Conservation (phyloP, 2,113 vertebrate species). For the Nothoprocta perdicaria region DNA sequence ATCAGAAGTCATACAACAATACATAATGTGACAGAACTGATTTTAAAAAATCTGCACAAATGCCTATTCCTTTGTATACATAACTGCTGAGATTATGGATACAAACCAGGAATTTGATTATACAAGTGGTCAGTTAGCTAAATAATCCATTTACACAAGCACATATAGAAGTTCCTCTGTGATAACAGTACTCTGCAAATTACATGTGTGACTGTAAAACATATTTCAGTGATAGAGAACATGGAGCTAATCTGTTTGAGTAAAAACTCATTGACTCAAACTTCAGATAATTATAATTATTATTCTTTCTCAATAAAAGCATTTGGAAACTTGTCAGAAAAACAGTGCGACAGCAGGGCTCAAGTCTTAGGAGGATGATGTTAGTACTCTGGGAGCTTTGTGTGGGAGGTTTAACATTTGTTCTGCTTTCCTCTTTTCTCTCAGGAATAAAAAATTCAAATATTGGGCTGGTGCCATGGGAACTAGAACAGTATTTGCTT, state of each 20-base stretch:
- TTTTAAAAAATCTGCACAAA: background rate
- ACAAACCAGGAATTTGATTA: background rate
- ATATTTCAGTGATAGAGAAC: background rate
- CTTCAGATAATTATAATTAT: background rate
- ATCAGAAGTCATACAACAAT: background rate
- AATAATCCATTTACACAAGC: background rate
- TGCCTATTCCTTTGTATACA: background rate
- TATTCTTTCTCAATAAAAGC: constrained; percentile 6
- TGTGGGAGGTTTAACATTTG: constrained; percentile 61
- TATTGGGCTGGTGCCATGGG: constrained; percentile 59
- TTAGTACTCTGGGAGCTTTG: constrained; percentile 43
- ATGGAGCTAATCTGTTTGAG: background rate
- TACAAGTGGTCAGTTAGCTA: background rate
- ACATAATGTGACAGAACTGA: background rate
- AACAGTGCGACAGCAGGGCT: constrained; percentile 14
- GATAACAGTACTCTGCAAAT: background rate
- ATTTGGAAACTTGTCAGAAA: constrained; percentile 33
- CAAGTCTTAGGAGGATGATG: constrained; percentile 1
- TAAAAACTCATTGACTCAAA: background rate
- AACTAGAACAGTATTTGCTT: constrained; percentile 39
- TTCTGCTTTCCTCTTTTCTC: constrained; percentile 54
- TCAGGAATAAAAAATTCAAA: constrained; percentile 49
- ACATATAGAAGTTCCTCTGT: background rate
- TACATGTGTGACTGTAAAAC: background rate
- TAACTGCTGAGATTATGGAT: background rate